Evolutionary conservation across 2,113 vertebrate genomes (phyloP).

Genomic region (Sorex araneus): DNA sequence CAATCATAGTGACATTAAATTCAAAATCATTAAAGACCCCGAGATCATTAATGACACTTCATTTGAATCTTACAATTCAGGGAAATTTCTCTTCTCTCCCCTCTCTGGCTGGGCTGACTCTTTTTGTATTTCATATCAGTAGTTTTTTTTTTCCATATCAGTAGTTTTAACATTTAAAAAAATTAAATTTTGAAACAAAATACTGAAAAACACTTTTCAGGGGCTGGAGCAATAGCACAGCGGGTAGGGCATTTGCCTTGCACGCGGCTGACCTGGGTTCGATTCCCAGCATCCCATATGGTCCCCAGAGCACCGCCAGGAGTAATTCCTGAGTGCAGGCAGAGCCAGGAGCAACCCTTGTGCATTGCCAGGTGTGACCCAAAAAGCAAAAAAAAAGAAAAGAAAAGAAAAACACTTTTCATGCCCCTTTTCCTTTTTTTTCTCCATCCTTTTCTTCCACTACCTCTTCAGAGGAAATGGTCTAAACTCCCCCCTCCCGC

Average conservation of each 20-base stretch:
- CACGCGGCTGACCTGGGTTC: too few relatives aligned
- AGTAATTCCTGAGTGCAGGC: too few relatives aligned
- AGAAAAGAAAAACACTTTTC: neutral
- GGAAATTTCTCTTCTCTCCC: neutral
- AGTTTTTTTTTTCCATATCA: neutral
- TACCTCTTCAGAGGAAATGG: constrained; percentile 5
- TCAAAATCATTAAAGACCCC: too few relatives aligned
- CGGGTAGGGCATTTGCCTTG: too few relatives aligned
- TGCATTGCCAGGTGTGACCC: too few relatives aligned
- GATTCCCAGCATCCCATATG: too few relatives aligned
- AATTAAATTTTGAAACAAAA: constrained; percentile 14
- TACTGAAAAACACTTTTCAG: neutral
- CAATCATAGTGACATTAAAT: too few relatives aligned
- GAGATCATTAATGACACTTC: neutral
- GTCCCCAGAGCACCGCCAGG: too few relatives aligned
- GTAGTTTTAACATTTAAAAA: neutral
- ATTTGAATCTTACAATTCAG: neutral
- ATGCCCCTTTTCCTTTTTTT: neutral
- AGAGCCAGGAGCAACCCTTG: too few relatives aligned
- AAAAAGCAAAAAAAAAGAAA: too few relatives aligned
- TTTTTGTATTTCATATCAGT: neutral
- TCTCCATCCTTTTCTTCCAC: neutral
- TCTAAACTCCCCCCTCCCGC: neutral
- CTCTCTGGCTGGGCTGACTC: neutral
- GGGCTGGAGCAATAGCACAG: too few relatives aligned